Conservation (phyloP, 2,888 invertebrate genomes). For the Sycophila texana region DNA sequence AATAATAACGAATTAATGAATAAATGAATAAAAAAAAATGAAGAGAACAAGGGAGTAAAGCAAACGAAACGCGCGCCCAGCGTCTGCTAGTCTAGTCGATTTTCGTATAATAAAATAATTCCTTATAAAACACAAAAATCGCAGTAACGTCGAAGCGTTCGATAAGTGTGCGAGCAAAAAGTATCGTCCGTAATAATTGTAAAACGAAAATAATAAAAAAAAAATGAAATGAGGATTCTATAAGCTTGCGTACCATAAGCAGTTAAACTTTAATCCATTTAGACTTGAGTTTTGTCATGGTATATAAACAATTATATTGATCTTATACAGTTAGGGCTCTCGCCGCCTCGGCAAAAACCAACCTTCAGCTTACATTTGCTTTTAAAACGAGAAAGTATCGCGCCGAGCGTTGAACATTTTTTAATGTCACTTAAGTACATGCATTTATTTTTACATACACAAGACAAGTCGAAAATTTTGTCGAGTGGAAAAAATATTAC, state of each 20-base stretch:
- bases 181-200: slow-evolving; percentile 39
- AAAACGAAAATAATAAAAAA: not conserved
- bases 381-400: slow-evolving; percentile 44
- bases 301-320: no score
- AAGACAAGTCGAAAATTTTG: no score
- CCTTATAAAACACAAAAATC: slow-evolving; percentile 2
- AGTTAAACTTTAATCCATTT: not conserved
- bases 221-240: slow-evolving; percentile 1
- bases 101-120: slow-evolving; percentile 32
- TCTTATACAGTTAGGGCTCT: slow-evolving; percentile 28
- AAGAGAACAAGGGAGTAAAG: not conserved
- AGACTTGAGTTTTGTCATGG: no score
- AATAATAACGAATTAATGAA: slow-evolving; percentile 23
- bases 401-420: not conserved
- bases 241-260: slow-evolving; percentile 35
- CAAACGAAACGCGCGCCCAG: not conserved
- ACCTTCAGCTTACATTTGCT: slow-evolving; percentile 4
- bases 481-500: no score
- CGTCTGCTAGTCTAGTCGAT: slow-evolving; percentile 36
- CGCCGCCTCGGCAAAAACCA: not conserved
- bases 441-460: not conserved
- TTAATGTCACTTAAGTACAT: not conserved
- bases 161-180: slow-evolving; percentile 33
- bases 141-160: slow-evolving; percentile 41
- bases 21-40: slow-evolving; percentile 16